phyloP scores from a whole-genome alignment of 2,797 vertebrate species.

The Microcaecilia unicolor region DNA sequence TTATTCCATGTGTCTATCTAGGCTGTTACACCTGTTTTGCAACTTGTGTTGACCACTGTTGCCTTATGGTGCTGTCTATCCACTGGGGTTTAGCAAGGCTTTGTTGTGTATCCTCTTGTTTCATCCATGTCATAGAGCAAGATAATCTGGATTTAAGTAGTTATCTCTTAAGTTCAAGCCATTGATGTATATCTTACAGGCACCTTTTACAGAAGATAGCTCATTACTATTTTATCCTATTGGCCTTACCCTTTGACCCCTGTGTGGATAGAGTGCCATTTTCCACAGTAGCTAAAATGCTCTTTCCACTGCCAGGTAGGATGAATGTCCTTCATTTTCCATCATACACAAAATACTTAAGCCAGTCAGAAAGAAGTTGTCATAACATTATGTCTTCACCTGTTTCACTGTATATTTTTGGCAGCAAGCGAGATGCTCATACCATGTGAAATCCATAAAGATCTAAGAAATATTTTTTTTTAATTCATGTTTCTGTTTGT shows the following conservation, averaged over 20 bases:
- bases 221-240: constrained; percentile 29
- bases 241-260: constrained; percentile 38
- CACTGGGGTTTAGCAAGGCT: neutral
- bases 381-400: no score
- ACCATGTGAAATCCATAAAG: no score
- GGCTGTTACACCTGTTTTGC: neutral
- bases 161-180: constrained; percentile 4
- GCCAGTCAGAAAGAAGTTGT: constrained; percentile 33
- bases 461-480: no score
- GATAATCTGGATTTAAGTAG: constrained; percentile 14
- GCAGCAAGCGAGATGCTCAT: no score
- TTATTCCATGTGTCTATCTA: no score
- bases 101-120: neutral
- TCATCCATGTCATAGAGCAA: constrained; percentile 1
- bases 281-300: constrained; percentile 18
- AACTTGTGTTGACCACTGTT: neutral
- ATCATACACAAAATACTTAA: constrained; percentile 33
- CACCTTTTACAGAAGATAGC: constrained; percentile 22
- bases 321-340: constrained; percentile 29
- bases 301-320: constrained; percentile 28
- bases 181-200: neutral
- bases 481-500: no score
- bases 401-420: no score
- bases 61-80: neutral
- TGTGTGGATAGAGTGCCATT: constrained; percentile 42